Conservation (phyloP, 2,888 invertebrate species). For the Pandemis cinnamomeana region DNA sequence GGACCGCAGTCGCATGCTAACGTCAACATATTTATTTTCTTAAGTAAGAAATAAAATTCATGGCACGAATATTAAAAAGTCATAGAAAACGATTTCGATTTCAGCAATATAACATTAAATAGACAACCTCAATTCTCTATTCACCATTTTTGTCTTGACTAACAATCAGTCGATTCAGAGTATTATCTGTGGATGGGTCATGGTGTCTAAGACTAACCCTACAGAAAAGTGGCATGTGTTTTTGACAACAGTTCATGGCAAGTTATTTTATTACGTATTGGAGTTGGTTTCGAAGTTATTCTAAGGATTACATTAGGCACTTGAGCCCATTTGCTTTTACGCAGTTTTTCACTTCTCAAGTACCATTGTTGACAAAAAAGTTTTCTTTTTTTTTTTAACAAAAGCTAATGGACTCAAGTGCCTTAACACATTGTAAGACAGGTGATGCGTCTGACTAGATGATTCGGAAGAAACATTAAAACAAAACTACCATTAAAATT, state of each 20-base stretch:
- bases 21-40: too few relatives aligned
- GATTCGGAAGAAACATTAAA: constrained; percentile 34
- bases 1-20: too few relatives aligned
- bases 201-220: background rate
- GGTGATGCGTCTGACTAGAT: constrained; percentile 35
- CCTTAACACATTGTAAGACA: constrained; percentile 10
- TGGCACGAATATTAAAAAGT: too few relatives aligned
- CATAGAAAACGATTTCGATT: too few relatives aligned
- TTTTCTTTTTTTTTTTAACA: too few relatives aligned
- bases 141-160: too few relatives aligned
- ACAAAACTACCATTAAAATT: constrained; percentile 31
- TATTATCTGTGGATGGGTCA: background rate
- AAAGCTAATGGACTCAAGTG: constrained; percentile 17
- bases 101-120: too few relatives aligned
- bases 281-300: constrained; percentile 10
- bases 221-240: constrained; percentile 9
- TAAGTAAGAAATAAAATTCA: too few relatives aligned
- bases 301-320: background rate
- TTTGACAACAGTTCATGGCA: constrained; percentile 22
- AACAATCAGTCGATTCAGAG: too few relatives aligned
- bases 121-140: too few relatives aligned
- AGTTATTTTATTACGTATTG: constrained; percentile 8
- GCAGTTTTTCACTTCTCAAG: background rate
- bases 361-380: too few relatives aligned
- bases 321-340: constrained; percentile 21